Conservation (phyloP, 1,140 invertebrate genomes). For the Drosophila parvula region DNA sequence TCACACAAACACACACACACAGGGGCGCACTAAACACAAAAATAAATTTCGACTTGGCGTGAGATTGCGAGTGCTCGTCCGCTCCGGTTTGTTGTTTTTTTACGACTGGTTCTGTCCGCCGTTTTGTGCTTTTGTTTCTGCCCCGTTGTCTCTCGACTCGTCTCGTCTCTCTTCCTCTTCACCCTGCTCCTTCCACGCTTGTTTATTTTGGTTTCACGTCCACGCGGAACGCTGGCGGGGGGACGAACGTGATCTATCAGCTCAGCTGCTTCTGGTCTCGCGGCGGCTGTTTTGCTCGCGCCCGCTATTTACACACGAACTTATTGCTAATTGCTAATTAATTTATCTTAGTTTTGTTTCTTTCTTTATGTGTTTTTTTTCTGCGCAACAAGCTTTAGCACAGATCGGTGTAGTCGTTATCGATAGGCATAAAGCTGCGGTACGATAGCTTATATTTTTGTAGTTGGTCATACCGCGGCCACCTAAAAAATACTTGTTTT, state of each 20-base stretch:
- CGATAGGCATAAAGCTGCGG: not conserved
- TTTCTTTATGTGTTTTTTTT: slow-evolving; percentile 35
- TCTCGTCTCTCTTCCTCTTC: slow-evolving; percentile 27
- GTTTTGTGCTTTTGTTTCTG: slow-evolving; percentile 48
- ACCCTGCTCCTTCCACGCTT: slow-evolving; percentile 33
- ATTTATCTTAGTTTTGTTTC: slow-evolving; percentile 39
- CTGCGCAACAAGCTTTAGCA: slow-evolving; percentile 46
- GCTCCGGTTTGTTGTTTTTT: slow-evolving; percentile 68
- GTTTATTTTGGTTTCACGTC: slow-evolving; percentile 65
- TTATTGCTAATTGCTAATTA: slow-evolving; percentile 61
- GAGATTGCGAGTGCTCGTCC: slow-evolving; percentile 39
- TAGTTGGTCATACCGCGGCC: not conserved
- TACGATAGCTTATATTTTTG: not conserved
- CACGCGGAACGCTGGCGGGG: slow-evolving; percentile 26
- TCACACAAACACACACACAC: slow-evolving; percentile 16
- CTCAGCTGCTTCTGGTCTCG: slow-evolving; percentile 33
- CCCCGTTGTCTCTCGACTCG: slow-evolving; percentile 27
- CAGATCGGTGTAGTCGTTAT: slow-evolving; percentile 16
- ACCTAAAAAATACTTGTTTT: not conserved
- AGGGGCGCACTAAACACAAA: slow-evolving; percentile 57
- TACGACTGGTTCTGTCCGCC: slow-evolving; percentile 54
- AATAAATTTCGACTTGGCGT: slow-evolving; percentile 65
- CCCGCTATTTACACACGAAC: slow-evolving; percentile 47
- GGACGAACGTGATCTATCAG: slow-evolving; percentile 30
- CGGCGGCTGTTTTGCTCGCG: slow-evolving; percentile 37